A percentile compares a stretch with the other conserved stretches of the same genome.
These are phyloP conservation scores for Mareca penelope DNA, from an alignment of 2,797 vertebrate genomes.

Conservation along the genomic window DNA sequence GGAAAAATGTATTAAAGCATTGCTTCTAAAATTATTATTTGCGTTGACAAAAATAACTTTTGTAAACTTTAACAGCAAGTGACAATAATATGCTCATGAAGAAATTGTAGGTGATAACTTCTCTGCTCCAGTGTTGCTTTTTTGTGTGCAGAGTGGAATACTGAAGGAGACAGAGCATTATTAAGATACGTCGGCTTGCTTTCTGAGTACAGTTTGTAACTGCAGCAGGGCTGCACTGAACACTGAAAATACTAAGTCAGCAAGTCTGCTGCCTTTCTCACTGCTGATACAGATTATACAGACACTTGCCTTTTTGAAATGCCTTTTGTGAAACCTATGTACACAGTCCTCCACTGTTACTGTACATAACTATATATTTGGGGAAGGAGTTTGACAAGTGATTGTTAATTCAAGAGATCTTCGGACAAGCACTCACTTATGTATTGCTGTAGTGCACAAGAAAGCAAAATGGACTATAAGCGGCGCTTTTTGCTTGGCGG, in stretches of 20 bases:
- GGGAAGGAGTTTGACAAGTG: constrained; percentile 59
- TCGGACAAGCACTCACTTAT: constrained; percentile 85
- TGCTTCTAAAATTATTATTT: constrained; percentile 73
- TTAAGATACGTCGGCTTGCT: constrained; percentile 49
- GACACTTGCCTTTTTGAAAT: constrained; percentile 85
- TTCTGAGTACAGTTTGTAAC: constrained; percentile 80
- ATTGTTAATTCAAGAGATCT: constrained; percentile 39
- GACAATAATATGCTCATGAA: constrained; percentile 51
- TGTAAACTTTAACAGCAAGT: constrained; percentile 58
- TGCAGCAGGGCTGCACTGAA: constrained; percentile 87
- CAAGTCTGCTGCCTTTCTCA: constrained; percentile 72
- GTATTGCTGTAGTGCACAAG: constrained; percentile 99
- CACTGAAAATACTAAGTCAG: constrained; percentile 75
- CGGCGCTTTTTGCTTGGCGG: constrained; percentile 99
- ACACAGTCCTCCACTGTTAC: constrained; percentile 81
- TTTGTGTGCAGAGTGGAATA: constrained; percentile 44
- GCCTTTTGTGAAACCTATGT: constrained; percentile 87
- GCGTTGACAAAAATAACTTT: constrained; percentile 48
- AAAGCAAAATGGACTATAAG: constrained; percentile 99
- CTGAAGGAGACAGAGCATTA: constrained; percentile 73
- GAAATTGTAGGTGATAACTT: constrained; percentile 24
- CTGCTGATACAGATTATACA: constrained; percentile 73
- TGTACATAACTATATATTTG: constrained; percentile 81
- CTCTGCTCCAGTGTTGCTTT: constrained; percentile 21
- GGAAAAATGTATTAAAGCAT: constrained; percentile 68